These are phyloP conservation scores for Marmota monax DNA, from an alignment of 2,113 vertebrate genomes.

Conservation along the genomic window DNA sequence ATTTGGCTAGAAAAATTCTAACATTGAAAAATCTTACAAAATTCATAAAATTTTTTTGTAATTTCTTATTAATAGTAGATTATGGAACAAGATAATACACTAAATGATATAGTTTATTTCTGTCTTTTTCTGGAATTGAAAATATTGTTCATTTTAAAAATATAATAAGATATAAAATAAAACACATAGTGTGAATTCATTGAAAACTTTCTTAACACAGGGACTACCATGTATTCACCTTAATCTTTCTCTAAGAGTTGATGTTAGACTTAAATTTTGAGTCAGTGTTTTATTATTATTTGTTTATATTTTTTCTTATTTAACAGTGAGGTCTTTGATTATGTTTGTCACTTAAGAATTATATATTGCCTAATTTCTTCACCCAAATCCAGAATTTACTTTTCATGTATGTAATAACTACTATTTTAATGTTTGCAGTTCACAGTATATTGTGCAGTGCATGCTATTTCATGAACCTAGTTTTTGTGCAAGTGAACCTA, in stretches of 20 bases:
- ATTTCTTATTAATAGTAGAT: constrained; percentile 20
- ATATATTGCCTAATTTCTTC: background rate
- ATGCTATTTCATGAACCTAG: background rate
- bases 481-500: background rate
- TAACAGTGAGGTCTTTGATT: background rate
- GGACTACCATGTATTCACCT: background rate
- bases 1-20: constrained; percentile 8
- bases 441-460: background rate
- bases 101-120: background rate
- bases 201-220: background rate
- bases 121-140: background rate
- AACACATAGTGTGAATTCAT: background rate
- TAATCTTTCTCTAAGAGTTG: background rate
- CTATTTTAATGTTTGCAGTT: background rate
- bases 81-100: background rate
- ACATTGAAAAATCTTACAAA: background rate
- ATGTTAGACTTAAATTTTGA: background rate
- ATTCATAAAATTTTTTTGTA: background rate
- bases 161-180: background rate
- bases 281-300: background rate
- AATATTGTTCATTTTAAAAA: background rate
- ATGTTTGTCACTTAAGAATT: background rate
- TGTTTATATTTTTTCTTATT: constrained; percentile 15
- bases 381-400: background rate
- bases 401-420: background rate